phyloP scores from a whole-genome alignment of 2,113 vertebrate species.

The Rhinoderma darwinii region DNA sequence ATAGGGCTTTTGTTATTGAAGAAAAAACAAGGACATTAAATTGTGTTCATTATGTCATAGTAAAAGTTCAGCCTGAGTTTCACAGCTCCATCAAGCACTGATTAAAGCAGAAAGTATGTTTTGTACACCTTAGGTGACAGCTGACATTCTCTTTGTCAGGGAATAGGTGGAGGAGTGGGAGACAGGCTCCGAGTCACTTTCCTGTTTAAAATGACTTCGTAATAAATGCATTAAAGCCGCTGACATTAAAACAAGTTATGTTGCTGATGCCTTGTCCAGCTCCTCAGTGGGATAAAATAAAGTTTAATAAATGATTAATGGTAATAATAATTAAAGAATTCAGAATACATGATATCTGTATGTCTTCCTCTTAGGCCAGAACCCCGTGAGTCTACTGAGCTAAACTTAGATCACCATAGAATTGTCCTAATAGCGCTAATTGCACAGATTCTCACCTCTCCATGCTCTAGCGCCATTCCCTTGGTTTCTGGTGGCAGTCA shows the following conservation, averaged over 20 bases:
- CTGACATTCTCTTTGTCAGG: conserved; percentile 20
- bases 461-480: no score
- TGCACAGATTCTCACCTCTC: no score
- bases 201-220: conserved; percentile 9
- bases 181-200: background rate
- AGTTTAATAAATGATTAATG: background rate
- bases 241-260: background rate
- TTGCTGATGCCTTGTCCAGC: background rate
- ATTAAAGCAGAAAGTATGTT: conserved; percentile 20
- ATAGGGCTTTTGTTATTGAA: background rate
- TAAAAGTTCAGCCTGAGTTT: conserved; percentile 5
- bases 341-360: background rate
- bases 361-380: no score
- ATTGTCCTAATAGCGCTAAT: no score
- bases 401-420: no score
- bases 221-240: conserved; percentile 6
- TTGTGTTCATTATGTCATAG: background rate
- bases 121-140: conserved; percentile 18
- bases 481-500: no score
- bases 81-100: background rate
- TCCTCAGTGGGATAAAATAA: background rate
- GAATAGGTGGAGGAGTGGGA: conserved; percentile 31
- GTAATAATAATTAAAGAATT: background rate
- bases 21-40: background rate
- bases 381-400: no score